These are phyloP conservation scores for Tipula unca DNA, from an alignment of 2,888 invertebrate species.

Conservation along the genomic window DNA sequence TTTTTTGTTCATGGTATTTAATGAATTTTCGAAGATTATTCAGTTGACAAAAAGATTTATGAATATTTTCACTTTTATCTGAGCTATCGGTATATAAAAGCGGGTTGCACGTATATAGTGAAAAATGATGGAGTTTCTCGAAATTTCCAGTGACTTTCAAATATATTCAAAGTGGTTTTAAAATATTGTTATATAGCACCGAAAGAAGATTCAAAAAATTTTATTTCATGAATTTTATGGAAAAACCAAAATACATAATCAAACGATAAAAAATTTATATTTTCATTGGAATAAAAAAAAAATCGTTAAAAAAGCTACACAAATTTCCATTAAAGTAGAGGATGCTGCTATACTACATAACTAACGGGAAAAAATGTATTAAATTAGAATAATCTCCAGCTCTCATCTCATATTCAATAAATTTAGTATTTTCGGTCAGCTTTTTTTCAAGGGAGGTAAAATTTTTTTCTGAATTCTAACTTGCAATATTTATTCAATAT, in stretches of 20 bases:
- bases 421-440: not conserved
- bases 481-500: not conserved
- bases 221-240: not conserved
- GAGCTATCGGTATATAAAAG: not conserved
- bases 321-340: not conserved
- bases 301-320: not conserved
- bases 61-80: not conserved
- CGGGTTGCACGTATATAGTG: not conserved
- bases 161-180: not conserved
- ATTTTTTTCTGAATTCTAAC: not conserved
- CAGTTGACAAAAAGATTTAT: not conserved
- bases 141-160: not conserved
- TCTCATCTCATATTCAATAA: not conserved
- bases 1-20: not conserved
- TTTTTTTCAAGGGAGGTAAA: not conserved
- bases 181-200: not conserved
- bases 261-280: not conserved
- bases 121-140: not conserved
- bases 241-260: not conserved
- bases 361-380: not conserved
- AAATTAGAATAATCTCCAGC: not conserved
- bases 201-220: not conserved
- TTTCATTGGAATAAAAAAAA: not conserved
- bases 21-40: slow-evolving; percentile 8
- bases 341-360: not conserved